phyloP scores from a whole-genome alignment of 2,797 vertebrate genomes.

The Xiphophorus birchmanni region DNA sequence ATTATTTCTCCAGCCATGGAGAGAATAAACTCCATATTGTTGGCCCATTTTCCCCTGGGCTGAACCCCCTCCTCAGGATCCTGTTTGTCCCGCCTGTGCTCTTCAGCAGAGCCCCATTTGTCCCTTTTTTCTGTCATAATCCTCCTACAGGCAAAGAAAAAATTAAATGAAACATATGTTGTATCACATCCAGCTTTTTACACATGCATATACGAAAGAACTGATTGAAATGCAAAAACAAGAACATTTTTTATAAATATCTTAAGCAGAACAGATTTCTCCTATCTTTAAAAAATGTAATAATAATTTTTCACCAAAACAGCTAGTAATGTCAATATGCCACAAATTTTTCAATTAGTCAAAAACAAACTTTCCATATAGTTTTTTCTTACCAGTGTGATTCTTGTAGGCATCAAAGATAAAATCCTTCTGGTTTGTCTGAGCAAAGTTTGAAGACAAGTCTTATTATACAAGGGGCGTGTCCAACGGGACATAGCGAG shows the following conservation, averaged over 20 bases:
- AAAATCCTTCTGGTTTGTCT: not conserved
- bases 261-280: not conserved
- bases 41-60: conserved; percentile 88
- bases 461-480: conserved; percentile 32
- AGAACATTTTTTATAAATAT: not conserved
- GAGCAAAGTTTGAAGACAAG: conserved; percentile 14
- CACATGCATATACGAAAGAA: not conserved
- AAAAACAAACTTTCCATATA: not conserved
- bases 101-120: conserved; percentile 6
- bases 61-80: conserved; percentile 36
- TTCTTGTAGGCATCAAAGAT: not conserved
- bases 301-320: not conserved
- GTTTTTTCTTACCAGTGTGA: conserved; percentile 43
- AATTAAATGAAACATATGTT: conserved; percentile 5
- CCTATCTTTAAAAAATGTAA: not conserved
- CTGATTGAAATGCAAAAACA: not conserved
- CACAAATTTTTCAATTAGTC: not conserved
- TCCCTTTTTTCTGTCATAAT: conserved; percentile 64
- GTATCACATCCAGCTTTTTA: not conserved
- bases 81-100: conserved; percentile 30
- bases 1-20: conserved; percentile 92
- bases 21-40: conserved; percentile 89
- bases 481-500: conserved; percentile 15
- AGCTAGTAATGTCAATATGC: too few relatives aligned
- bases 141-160: not conserved